Conservation (phyloP, 2,797 vertebrate genomes). For the Mareca penelope region DNA sequence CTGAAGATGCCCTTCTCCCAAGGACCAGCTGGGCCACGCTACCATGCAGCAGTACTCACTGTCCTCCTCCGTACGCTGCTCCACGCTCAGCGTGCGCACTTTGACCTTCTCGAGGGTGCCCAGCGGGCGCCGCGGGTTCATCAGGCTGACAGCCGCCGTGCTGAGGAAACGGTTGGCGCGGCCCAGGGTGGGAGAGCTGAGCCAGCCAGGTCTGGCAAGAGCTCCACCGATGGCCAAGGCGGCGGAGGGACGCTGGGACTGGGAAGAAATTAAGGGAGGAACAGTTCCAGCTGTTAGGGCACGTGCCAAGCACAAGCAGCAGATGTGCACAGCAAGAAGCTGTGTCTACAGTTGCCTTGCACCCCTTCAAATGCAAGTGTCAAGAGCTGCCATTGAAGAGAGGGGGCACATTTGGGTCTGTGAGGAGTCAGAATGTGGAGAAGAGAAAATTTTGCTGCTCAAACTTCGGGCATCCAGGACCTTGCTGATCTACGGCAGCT, state of each 20-base stretch:
- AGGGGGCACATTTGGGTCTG: not conserved
- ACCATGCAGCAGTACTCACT: slow-evolving; percentile 82
- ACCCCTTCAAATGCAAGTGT: not conserved
- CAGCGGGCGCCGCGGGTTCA: slow-evolving; percentile 91
- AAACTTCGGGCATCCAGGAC: not conserved
- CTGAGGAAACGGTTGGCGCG: slow-evolving; percentile 96
- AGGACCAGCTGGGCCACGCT: not conserved
- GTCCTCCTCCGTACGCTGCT: slow-evolving; percentile 94
- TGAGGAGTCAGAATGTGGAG: not conserved
- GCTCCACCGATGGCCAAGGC: slow-evolving; percentile 88
- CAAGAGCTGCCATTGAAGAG: not conserved
- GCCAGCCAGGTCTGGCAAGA: slow-evolving; percentile 91
- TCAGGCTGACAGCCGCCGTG: slow-evolving; percentile 93
- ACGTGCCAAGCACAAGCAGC: not conserved
- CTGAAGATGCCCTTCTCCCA: not conserved
- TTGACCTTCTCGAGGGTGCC: slow-evolving; percentile 91
- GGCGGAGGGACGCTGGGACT: slow-evolving; percentile 85
- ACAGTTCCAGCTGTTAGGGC: not conserved
- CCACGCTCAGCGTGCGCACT: slow-evolving; percentile 88
- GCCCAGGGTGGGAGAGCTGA: slow-evolving; percentile 95
- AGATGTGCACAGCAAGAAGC: not conserved
- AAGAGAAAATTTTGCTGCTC: not conserved
- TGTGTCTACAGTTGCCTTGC: not conserved
- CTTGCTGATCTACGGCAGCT: not conserved
- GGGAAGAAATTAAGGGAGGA: not conserved